phyloP scores from a whole-genome alignment of 1,140 invertebrate genomes.

The Meloidogyne floridensis region DNA sequence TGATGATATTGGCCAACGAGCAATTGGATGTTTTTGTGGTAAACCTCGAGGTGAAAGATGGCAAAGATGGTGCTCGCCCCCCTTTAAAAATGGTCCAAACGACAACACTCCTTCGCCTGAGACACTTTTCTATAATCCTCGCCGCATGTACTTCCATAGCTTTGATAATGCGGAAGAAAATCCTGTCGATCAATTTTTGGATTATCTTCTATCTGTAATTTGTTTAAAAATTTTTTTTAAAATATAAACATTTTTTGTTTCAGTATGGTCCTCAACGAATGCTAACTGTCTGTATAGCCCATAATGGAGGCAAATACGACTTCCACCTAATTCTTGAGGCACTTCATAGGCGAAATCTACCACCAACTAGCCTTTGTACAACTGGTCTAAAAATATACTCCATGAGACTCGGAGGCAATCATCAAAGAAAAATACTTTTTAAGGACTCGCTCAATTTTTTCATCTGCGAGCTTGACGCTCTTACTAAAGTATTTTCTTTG shows the following conservation, averaged over 20 bases:
- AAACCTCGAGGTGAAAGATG: background rate
- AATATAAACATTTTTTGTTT: background rate
- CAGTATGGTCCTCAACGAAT: background rate
- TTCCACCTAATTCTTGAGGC: constrained; percentile 19
- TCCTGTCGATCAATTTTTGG: constrained; percentile 19
- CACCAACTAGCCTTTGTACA: constrained; percentile 6
- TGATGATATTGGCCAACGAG: background rate
- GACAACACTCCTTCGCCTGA: background rate
- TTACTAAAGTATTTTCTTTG: background rate
- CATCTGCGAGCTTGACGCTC: constrained; percentile 16
- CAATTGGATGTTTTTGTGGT: background rate
- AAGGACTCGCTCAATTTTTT: constrained; percentile 26
- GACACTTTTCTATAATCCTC: background rate
- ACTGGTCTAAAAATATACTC: constrained; percentile 22
- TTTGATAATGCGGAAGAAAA: constrained; percentile 1
- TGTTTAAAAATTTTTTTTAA: too few species aligned
- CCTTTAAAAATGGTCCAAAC: background rate
- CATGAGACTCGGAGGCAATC: background rate
- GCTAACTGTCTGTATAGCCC: too few species aligned
- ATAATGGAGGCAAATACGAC: constrained; percentile 9
- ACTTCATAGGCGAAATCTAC: background rate
- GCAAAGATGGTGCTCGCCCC: background rate
- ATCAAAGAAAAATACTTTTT: constrained; percentile 11
- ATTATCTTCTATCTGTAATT: background rate
- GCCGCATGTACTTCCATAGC: background rate